Percentiles rank a stretch among this genome's conserved stretches.
These are phyloP conservation scores for Gymnoscopelus braueri DNA, from an alignment of 2,797 vertebrate species.

Conservation along the genomic window DNA sequence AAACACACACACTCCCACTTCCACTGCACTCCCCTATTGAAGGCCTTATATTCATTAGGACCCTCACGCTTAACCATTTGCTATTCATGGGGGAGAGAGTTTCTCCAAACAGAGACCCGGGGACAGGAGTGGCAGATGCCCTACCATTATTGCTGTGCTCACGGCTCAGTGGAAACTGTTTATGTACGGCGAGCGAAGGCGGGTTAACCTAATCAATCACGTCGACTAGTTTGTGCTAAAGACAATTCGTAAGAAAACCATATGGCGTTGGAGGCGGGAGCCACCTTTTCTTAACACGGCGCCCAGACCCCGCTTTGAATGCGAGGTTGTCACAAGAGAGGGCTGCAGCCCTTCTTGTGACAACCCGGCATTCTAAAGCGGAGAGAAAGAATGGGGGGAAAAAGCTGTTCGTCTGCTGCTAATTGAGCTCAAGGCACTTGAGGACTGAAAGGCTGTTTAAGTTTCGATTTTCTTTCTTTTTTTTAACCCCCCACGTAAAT, in stretches of 20 bases:
- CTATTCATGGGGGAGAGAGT: conserved; percentile 80
- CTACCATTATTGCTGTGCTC: conserved; percentile 73
- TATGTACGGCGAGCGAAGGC: conserved; percentile 74
- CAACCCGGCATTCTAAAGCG: conserved; percentile 72
- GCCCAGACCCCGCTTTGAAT: not conserved
- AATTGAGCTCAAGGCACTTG: conserved; percentile 78
- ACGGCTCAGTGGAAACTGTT: conserved; percentile 77
- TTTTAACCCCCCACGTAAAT: no score
- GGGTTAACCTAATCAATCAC: conserved; percentile 87
- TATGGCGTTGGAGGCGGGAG: conserved; percentile 78
- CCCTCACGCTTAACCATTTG: conserved; percentile 79
- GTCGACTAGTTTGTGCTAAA: conserved; percentile 80
- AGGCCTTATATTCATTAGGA: conserved; percentile 83
- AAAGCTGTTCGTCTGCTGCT: conserved; percentile 72
- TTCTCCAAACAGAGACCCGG: conserved; percentile 69
- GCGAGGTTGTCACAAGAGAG: no score
- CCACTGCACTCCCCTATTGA: conserved; percentile 76
- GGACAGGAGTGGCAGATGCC: conserved; percentile 80
- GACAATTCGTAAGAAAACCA: conserved; percentile 77
- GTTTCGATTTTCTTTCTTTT: no score
- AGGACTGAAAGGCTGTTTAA: not conserved
- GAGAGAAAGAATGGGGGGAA: conserved; percentile 44
- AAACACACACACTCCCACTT: conserved; percentile 59
- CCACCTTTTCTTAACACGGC: conserved; percentile 69
- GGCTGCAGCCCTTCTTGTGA: conserved; percentile 68